Base-by-base conservation (phyloP, 2,888 invertebrate species). In the Temnothorax rugatulus region DNA sequence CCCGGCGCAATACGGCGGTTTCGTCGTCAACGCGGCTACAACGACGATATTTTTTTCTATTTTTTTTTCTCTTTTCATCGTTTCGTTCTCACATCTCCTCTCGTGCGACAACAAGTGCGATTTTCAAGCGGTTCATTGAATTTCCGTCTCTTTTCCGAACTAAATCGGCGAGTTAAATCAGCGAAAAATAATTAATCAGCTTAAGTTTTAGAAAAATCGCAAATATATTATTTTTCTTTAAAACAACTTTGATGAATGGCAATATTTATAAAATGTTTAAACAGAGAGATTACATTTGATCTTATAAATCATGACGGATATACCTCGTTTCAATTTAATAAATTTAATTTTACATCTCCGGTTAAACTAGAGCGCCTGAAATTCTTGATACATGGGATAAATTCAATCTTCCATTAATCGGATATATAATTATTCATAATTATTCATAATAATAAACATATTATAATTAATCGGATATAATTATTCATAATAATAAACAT, bases 21-120 rank as follows among this genome's bases (percentile, higher is more conserved):
- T 9, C 47, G 54, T 29, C 71, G 47, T 44, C 59, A 61, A 87
- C 84, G 83, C 84, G 85, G 75, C 84, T 84, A 77, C 83, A 82
- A 79, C 82, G 54, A 76, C 77, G 64, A 50, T n/a, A 69, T 41
- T 59, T 50, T 54, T 41, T 41, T 54, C 44, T 50, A 50, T 57
- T 52, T 25, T 50, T 54, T 69, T 18, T 29, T 18, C 18, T 18
- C 44, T 21, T n/a, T 34, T 59, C 68, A 50, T 15, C 38, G n/a
- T 68, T 25, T 81, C 59, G 9, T 15, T 57, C 63, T 54, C 52
- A 8, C 68, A 44, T 18, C 9, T 52, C 29, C 25, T 44, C 41
- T 3, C 54, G 44, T 54, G 38, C 59, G 57, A 73, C 69, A 38
- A 47, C 66, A 69, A 34, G n/a, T 57, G 21, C 21, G 25, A 79